Percentiles rank a stretch among this genome's conserved stretches.
These are phyloP conservation scores for Drosophila kurseongensis DNA, from an alignment of 1,140 invertebrate genomes.

Conservation along the genomic window DNA sequence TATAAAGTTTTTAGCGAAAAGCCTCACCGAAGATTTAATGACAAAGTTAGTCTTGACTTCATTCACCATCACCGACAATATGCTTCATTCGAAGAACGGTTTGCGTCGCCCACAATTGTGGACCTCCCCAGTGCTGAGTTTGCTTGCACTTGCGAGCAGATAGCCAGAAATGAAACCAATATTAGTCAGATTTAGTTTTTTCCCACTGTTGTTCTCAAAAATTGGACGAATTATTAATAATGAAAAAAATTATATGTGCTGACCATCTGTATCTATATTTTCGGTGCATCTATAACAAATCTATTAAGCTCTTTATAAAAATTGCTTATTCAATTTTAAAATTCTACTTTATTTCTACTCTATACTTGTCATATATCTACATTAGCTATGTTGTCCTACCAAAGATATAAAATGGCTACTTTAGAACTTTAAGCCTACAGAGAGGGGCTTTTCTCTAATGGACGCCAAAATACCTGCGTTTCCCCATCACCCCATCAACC, in stretches of 20 bases:
- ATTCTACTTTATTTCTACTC: background rate
- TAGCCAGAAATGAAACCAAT: slow-evolving; percentile 20
- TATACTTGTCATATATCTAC: slow-evolving; percentile 23
- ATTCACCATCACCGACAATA: slow-evolving; percentile 44
- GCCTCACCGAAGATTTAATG: slow-evolving; percentile 54
- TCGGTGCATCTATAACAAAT: background rate
- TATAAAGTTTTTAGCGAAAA: slow-evolving; percentile 46
- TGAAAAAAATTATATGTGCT: background rate
- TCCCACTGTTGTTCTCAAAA: background rate
- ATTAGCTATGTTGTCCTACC: slow-evolving; percentile 7
- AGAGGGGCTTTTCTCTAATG: slow-evolving; percentile 55
- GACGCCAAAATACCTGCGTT: slow-evolving; percentile 68
- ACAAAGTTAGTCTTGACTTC: slow-evolving; percentile 58
- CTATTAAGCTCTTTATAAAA: slow-evolving; percentile 25
- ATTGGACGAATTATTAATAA: background rate
- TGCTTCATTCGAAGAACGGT: slow-evolving; percentile 56
- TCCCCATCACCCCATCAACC: slow-evolving; percentile 15
- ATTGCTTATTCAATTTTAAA: slow-evolving; percentile 49
- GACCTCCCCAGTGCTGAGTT: slow-evolving; percentile 37
- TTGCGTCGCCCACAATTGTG: slow-evolving; percentile 25
- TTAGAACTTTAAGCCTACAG: slow-evolving; percentile 73
- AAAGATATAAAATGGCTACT: slow-evolving; percentile 30
- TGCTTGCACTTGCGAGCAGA: slow-evolving; percentile 49
- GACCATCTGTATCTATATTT: background rate
- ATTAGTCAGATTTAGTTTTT: slow-evolving; percentile 29